Base-by-base conservation (phyloP, 2,797 vertebrate species). In the Poeciliopsis presidionis region DNA sequence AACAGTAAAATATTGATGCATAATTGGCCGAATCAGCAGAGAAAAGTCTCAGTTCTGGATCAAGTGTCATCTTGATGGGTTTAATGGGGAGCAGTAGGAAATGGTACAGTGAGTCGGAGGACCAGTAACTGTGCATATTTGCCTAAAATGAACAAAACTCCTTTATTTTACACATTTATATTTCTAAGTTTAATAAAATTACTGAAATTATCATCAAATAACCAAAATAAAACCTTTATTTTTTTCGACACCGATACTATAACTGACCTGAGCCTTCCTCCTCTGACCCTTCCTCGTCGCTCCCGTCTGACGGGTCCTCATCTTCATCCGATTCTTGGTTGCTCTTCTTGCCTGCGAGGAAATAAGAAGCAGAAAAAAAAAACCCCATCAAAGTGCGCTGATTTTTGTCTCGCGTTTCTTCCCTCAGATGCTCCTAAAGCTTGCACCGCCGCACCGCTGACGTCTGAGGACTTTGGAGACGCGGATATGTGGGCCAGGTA, bases 271-370 rank as follows among this genome's bases (percentile, higher is more conserved):
- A 93, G 65, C 89, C 86, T 83, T 75, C 84, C 45, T 72, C 93
- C 0, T 92, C 94, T 65, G 92, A 65, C 0, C 85, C 92, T 0
- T 94, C 95, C 0, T 93, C 84, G 49, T 92, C 93, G 74, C 96
- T 97, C 80, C 79, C 79, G 70, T 95, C 95, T 1, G 95, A 96
- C 49, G 92, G 81, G 57, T 94, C 93, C 0, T 95, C 93, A 7
- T 89, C 89, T 0, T 94, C 93, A 61, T 91, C 92, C 6, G 88
- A 86, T 3, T 71, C 90, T 13, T 22, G 69, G 6, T 76, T 49
- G 69, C 70, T 82, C 59, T 90, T 93, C 80, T 91, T 89, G 74
- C 82, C 95, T 95, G 79, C 46, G 76, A 71, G 57, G 73, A 83
- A 73, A 41, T 12, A 33, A 36, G 49, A n/a, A 39, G 53, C 25